Base-by-base conservation (phyloP, 2,797 vertebrate genomes). In the Ambastaia sidthimunki region DNA sequence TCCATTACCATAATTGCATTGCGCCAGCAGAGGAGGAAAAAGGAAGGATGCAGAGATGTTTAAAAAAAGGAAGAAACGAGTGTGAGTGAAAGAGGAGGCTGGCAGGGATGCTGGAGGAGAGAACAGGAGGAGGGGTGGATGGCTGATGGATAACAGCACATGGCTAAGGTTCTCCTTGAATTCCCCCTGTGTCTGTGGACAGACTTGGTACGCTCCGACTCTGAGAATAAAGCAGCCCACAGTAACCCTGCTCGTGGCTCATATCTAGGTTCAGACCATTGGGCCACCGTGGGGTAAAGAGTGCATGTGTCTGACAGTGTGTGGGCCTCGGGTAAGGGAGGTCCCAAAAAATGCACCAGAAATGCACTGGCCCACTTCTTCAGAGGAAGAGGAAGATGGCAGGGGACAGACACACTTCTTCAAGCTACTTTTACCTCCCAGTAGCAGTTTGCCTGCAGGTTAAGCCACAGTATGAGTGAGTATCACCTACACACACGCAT, bases 1-100 rank as follows among this genome's bases (percentile, higher is more conserved):
- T 94, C 96, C 96, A 97, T 98, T 96, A 95, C 94, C 96, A 94
- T 96, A 96, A 98, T 97, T 97, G 95, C 94, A 94, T 94, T 94
- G 93, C 89, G 87, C 86, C 86, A 87, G 89, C 88, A 89, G 89
- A 88, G 88, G 88, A 81, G 81, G 83, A 68, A 72, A 84, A 89
- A 88, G 71, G 77, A 80, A 80, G 89, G 90, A 91, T 91, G 89
- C 88, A 89, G 87, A 88, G 90, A 92, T 91, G 89, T 93, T 91
- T 91, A 80, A 82, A 90, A 89, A 92, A 91, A 89, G 84, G 86
- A 91, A 89, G 88, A 91, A 92, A 89, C 86, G 89, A 91, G 91
- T 91, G 87, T 86, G 88, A 88, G 76, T 87, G 84, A 93, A 90
- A 86, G 90, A 84, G 83, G 81, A 85, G 74, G 82, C 84, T 70